Evolutionary conservation across 1,140 invertebrate species (phyloP), one percentile per base, ranked within the genome.

Genomic region (Penaeus vannamei): DNA sequence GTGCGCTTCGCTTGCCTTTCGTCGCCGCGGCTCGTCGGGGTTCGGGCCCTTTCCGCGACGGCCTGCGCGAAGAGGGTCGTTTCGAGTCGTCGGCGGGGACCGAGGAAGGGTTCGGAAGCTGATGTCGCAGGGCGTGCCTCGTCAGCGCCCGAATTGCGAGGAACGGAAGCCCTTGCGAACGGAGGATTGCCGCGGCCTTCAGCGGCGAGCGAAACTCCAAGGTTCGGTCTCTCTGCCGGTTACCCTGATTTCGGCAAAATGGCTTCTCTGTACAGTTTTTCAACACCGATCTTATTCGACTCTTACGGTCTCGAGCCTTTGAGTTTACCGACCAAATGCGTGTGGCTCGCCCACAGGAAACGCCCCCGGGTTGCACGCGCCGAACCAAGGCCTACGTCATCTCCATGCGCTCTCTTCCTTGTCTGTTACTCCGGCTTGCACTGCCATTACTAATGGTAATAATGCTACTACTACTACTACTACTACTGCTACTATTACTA

Each of bases 251-350:
- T 89, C 82, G 87, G 82, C 87, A 89, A 89, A 89, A 89, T 89
- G 87, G 82, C 87, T 85, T 83, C 82, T 85, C 87, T 83, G 87
- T 77, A 89, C 87, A 84, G 82, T 79, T 85, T 89, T 89, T 89
- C 87, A 89, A 83, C 87, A 29, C 87, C 87, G 82, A 89, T 89
- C 87, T 89, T 89, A 85, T 85, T 85, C 87, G 87, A 85, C 87
- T 89, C 87, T 89, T 89, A 89, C 82, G 87, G 87, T 85, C 83
- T 84, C 82, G 64, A 85, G 87, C 87, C 87, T 89, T 89, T 89
- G 87, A 89, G 87, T 89, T 89, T 89, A 89, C 87, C 87, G 87
- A 85, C 87, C 87, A 89, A 89, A 89, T 89, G 87, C 82, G 87
- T 89, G 87, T 89, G 87, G 29, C 64, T 81, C 53, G 87, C n/a